Evolutionary conservation across 1,140 invertebrate genomes (phyloP), one percentile per base, ranked within the genome.

Genomic region (Thaumetopoea pityocampa): DNA sequence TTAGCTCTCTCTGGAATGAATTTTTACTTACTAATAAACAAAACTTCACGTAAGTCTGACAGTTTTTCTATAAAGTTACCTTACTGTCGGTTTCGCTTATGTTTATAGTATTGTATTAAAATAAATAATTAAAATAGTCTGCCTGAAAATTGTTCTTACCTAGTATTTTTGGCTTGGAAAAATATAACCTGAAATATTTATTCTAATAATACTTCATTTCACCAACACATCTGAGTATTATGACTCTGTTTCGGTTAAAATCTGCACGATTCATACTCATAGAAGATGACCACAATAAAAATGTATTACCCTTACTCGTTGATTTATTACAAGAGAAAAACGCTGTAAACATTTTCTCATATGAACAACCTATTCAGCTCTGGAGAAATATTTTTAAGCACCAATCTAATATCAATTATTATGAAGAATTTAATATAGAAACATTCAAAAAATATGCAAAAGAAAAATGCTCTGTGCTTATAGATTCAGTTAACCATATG

Each of bases 401-500:
- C 14, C 35, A 49, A 19, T 38, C 22, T 10, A 60, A 54, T 52
- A 33, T 60, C 11, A 40, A 36, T 6, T 61, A 37, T 28, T 56
- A 70, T 24, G 46, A 63, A 37, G 58, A 70, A 30, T 53, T 65
- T 18, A 23, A 61, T 46, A 5, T 22, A 26, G 51, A 62, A 3
- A 29, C 28, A 23, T 51, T 37, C 33, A 22, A 45, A 4, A 38
- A 49, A 35, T 52, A 54, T 12, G 33, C 26, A 34, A 60, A 38
- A 26, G 7, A 42, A 33, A 52, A 69, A 49, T 53, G 60, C 52
- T 47, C 52, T 14, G 12, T 81, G 11, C 43, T 86, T 8, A 70
- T 86, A 26, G 82, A 85, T 57, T 86, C 82, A 5, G 41, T 85
- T 4, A 85, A 80, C 36, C 81, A 84, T 71, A 76, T 86, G 69